Conservation (phyloP, 2,888 invertebrate genomes). For the Bellardia pandia region DNA sequence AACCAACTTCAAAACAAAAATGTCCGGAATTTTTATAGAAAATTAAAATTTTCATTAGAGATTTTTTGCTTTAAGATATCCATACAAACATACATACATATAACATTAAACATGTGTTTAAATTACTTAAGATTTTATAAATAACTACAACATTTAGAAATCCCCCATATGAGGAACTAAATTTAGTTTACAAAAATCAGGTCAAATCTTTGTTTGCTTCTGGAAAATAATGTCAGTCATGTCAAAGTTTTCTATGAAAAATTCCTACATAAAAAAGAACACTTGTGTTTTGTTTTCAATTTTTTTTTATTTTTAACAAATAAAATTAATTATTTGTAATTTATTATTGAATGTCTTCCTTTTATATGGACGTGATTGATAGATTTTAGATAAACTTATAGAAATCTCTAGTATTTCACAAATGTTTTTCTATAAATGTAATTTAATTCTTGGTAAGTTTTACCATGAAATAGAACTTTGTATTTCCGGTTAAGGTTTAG, state of each 20-base stretch:
- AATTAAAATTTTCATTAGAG: slow-evolving; percentile 18
- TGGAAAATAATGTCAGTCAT: slow-evolving; percentile 9
- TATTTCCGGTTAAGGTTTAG: slow-evolving; percentile 38
- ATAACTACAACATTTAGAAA: not conserved
- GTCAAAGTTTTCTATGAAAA: not conserved
- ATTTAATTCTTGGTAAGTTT: not conserved
- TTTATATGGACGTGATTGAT: slow-evolving; percentile 30
- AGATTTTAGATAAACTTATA: slow-evolving; percentile 17
- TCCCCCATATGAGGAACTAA: slow-evolving; percentile 23
- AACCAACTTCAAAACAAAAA: slow-evolving; percentile 31
- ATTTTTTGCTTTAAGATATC: slow-evolving; percentile 33
- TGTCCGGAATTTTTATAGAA: slow-evolving; percentile 35
- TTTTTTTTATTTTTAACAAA: slow-evolving; percentile 10
- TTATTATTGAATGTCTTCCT: slow-evolving; percentile 43
- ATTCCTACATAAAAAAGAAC: not conserved
- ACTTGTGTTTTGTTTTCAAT: slow-evolving; percentile 16
- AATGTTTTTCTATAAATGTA: not conserved
- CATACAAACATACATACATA: not conserved
- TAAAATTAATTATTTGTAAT: slow-evolving; percentile 61
- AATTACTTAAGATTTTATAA: not conserved
- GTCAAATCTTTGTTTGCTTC: slow-evolving; percentile 28
- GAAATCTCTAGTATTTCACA: not conserved
- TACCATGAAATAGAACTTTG: slow-evolving; percentile 5
- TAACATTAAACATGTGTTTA: slow-evolving; percentile 24
- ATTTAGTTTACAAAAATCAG: slow-evolving; percentile 53